phyloP scores from a whole-genome alignment of 2,888 invertebrate species.

The Apamea crenata region DNA sequence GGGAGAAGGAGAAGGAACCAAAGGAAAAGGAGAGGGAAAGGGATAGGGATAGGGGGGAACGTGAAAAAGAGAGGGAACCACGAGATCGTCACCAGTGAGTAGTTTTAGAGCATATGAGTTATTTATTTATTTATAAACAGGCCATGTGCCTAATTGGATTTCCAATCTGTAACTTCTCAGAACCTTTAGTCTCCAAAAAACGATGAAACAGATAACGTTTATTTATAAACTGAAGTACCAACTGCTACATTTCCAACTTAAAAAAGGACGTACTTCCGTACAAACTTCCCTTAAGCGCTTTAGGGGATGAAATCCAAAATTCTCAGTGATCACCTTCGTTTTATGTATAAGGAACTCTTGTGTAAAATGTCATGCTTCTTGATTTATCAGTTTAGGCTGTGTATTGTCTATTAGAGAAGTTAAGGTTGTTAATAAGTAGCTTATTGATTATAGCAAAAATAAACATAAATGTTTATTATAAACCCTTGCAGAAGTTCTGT shows the following conservation, averaged over 20 bases:
- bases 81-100: slow-evolving; percentile 64
- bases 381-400: background rate
- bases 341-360: background rate
- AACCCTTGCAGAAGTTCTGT: too few species aligned
- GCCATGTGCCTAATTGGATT: background rate
- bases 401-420: background rate
- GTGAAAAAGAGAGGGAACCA: slow-evolving; percentile 65
- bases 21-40: slow-evolving; percentile 57
- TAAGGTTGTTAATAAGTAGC: background rate
- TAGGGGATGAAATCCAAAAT: background rate
- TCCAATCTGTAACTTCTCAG: background rate
- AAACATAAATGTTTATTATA: too few species aligned
- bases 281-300: background rate
- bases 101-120: background rate
- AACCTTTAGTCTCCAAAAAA: background rate
- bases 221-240: background rate
- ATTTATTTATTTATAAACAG: background rate
- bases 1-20: slow-evolving; percentile 61
- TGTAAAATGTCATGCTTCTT: background rate
- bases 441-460: background rate
- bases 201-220: background rate
- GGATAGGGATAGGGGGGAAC: slow-evolving; percentile 62
- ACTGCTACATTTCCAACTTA: background rate
- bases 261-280: background rate
- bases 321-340: background rate